These are phyloP conservation scores for Lithophane ornitopus DNA, from an alignment of 2,888 invertebrate genomes.

Conservation along the genomic window DNA sequence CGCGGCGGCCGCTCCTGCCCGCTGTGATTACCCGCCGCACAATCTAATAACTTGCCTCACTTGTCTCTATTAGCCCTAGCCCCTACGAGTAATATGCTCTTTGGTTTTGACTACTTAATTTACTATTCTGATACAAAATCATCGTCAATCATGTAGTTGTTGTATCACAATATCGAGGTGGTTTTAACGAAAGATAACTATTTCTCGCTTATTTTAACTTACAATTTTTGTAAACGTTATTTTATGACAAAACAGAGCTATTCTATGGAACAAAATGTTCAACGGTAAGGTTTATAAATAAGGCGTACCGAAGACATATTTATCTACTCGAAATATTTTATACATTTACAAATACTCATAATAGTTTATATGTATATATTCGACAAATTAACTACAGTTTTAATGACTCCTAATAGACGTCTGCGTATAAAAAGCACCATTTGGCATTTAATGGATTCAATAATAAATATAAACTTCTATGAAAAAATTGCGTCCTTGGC, in stretches of 20 bases:
- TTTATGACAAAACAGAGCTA: conserved; percentile 12
- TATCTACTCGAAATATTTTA: conserved; percentile 19
- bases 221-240: neutral
- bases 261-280: conserved; percentile 17
- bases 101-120: conserved; percentile 29
- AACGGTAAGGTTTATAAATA: conserved; percentile 25
- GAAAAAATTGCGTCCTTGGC: conserved; percentile 54
- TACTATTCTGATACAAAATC: conserved; percentile 14
- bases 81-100: conserved; percentile 43
- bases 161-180: neutral
- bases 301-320: conserved; percentile 15
- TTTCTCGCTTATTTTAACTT: neutral
- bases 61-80: conserved; percentile 71
- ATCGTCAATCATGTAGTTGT: neutral
- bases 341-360: conserved; percentile 31
- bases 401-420: conserved; percentile 56
- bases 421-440: conserved; percentile 65
- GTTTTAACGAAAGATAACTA: neutral
- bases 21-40: conserved; percentile 76
- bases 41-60: conserved; percentile 75
- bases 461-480: conserved; percentile 54
- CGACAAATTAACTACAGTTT: conserved; percentile 49
- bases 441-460: conserved; percentile 65
- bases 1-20: conserved; percentile 73
- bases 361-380: conserved; percentile 36